These are phyloP conservation scores for Stenoptilia bipunctidactyla DNA, from an alignment of 2,888 invertebrate genomes.

Conservation along the genomic window DNA sequence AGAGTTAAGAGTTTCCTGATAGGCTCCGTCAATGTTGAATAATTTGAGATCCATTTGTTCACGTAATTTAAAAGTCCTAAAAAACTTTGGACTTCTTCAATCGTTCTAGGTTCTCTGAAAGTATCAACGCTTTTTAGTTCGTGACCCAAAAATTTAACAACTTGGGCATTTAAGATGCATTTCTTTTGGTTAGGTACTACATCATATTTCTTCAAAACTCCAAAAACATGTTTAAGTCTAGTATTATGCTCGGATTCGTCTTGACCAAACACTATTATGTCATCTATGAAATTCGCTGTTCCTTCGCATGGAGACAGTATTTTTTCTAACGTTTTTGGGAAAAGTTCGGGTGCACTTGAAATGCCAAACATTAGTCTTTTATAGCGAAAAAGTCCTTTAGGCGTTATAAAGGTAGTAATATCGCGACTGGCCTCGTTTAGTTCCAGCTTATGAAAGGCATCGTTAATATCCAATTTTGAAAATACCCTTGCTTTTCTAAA, in stretches of 20 bases:
- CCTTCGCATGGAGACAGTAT: neutral
- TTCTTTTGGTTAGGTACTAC: constrained; percentile 16
- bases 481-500: neutral
- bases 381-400: neutral
- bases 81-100: constrained; percentile 22
- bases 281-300: neutral
- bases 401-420: neutral
- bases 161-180: constrained; percentile 9
- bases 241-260: neutral
- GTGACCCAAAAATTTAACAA: constrained; percentile 16
- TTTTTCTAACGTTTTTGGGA: neutral
- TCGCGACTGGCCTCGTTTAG: neutral
- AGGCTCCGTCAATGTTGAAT: constrained; percentile 18
- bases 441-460: neutral
- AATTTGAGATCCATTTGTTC: constrained; percentile 19
- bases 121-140: constrained; percentile 9
- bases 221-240: constrained; percentile 9
- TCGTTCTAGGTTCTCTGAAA: constrained; percentile 14
- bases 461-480: neutral
- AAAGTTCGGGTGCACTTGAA: neutral
- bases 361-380: neutral
- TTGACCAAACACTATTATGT: neutral
- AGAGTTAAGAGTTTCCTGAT: constrained; percentile 11
- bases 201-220: constrained; percentile 13
- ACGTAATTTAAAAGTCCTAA: constrained; percentile 20